phyloP scores from a whole-genome alignment of 1,140 invertebrate genomes.

The Schlechtendalia chinensis region DNA sequence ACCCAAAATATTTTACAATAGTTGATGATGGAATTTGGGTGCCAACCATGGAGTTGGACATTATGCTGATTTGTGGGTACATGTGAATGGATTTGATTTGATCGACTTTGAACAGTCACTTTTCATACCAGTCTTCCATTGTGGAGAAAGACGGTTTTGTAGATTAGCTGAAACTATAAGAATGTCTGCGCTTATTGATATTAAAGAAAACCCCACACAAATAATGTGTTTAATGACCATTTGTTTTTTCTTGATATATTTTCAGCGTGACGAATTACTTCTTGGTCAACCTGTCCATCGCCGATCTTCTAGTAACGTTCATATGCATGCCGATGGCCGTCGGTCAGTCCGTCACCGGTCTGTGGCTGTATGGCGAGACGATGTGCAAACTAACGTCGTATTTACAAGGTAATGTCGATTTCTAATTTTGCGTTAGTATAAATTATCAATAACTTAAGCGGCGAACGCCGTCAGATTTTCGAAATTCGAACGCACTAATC shows the following conservation, averaged over 20 bases:
- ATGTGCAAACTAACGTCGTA: constrained; percentile 73
- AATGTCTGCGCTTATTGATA: too few species aligned
- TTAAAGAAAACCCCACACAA: too few species aligned
- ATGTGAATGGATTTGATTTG: too few species aligned
- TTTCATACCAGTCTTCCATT: too few species aligned
- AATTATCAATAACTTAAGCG: too few species aligned
- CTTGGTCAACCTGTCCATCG: constrained; percentile 82
- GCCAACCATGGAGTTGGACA: neutral
- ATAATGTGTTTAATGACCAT: too few species aligned
- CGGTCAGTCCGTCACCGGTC: constrained; percentile 65
- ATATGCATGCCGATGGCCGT: constrained; percentile 79
- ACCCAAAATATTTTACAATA: neutral
- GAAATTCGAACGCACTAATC: neutral
- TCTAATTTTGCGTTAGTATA: too few species aligned
- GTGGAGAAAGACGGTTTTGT: too few species aligned
- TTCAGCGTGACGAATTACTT: constrained; percentile 87
- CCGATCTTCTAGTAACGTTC: constrained; percentile 79
- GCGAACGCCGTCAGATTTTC: neutral
- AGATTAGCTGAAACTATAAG: too few species aligned
- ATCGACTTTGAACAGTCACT: too few species aligned
- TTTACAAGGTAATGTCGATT: constrained; percentile 65
- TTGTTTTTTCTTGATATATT: constrained; percentile 54
- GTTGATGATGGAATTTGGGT: neutral
- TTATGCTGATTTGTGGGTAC: too few species aligned
- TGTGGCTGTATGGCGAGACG: constrained; percentile 69